Percentiles rank a stretch among this genome's conserved stretches.
Conservation (phyloP, 1,140 invertebrate species). For the Brachionus rubens region DNA sequence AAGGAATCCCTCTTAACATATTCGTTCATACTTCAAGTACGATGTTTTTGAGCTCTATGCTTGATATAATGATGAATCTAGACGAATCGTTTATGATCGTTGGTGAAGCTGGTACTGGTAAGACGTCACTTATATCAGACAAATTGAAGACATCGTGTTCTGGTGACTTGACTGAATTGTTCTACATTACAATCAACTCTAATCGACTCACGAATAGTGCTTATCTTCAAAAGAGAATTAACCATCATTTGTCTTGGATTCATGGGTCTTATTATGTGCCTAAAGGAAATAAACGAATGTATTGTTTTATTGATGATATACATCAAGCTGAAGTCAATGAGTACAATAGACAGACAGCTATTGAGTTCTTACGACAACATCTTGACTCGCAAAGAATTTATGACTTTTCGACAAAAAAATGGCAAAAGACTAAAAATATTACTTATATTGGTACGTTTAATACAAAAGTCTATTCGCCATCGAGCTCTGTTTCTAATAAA, state of each 20-base stretch:
- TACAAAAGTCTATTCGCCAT: conserved; percentile 52
- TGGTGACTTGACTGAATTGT: conserved; percentile 59
- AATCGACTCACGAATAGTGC: conserved; percentile 52
- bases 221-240: conserved; percentile 54
- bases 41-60: conserved; percentile 51
- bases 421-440: conserved; percentile 59
- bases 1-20: conserved; percentile 56
- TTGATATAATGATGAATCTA: conserved; percentile 55
- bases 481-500: conserved; percentile 52
- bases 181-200: conserved; percentile 55
- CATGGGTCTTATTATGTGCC: conserved; percentile 58
- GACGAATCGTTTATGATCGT: conserved; percentile 57
- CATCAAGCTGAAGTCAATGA: conserved; percentile 54
- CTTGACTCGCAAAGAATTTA: conserved; percentile 59
- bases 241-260: conserved; percentile 59
- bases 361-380: conserved; percentile 58
- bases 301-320: conserved; percentile 59
- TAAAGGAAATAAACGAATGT: conserved; percentile 58
- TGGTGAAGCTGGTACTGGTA: conserved; percentile 59
- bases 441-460: conserved; percentile 58
- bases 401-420: conserved; percentile 52
- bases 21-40: conserved; percentile 58
- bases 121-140: conserved; percentile 57
- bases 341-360: conserved; percentile 52
- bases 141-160: conserved; percentile 58